Evolutionary conservation across 2,888 invertebrate genomes (phyloP), one percentile per base, ranked within the genome.

Genomic region (Eristalinus aeneus): DNA sequence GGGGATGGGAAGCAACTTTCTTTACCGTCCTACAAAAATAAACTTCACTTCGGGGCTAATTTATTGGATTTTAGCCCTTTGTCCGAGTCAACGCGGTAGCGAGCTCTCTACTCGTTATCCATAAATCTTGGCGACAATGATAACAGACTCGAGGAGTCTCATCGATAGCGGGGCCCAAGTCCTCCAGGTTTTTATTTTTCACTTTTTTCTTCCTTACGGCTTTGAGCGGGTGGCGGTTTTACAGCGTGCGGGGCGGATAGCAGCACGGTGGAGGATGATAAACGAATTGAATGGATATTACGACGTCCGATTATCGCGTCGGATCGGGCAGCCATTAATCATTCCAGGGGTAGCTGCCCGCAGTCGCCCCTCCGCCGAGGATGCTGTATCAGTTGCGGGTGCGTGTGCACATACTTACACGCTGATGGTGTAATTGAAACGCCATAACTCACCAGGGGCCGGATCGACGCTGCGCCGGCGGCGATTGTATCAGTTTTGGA

Each of bases 71-170:
- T 46, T 46, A 46, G 46, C 46, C 76, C 77, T 81, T 86, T 81
- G 85, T 86, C 69, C 81, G 85, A 77, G 23, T 34, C 34, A 46
- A 46, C 32, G 63, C 27, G 63, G 22, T 20, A 22, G 23, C 56
- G 56, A 56, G 23, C 56, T 11, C 23, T 39, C 39, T 22, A 23
- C 11, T 56, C 56, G 56, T 56, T 81, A 81, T 81, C 81, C 81
- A 86, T 86, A 86, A 86, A 86, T 86, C 85, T 81, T 74, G 27
- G 60, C 77, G 77, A 81, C 85, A 81, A 81, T 86, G 85, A 86
- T 86, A 81, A 77, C 85, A 69, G 81, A 81, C 73, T 86, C 73
- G 61, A 11, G 12, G 22, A 3, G 53, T 60, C 60, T 67, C 77
- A 60, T 73, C 72, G 81, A 81, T 73, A 63, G 64, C 72, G 81